Evolutionary conservation across 2,797 vertebrate genomes (phyloP).

Genomic region (Heteromormyrus szaboi): DNA sequence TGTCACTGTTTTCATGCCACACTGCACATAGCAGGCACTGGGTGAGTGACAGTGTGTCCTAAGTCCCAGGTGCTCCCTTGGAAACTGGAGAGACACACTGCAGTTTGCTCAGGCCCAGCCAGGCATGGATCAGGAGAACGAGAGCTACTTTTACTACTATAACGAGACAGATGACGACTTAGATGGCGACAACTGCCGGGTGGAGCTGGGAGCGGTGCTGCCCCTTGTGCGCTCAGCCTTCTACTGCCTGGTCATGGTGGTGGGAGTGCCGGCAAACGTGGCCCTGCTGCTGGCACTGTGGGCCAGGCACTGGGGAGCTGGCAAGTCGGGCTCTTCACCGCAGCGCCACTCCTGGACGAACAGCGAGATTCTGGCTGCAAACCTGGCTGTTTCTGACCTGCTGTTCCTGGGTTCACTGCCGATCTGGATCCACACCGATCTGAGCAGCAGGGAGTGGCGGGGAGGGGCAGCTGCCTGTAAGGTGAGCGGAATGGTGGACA

Average conservation of each 20-base stretch:
- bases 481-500: constrained; percentile 33
- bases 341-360: constrained; percentile 39
- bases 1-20: neutral
- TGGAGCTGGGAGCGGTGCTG: neutral
- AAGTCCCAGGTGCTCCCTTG: neutral
- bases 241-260: neutral
- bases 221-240: neutral
- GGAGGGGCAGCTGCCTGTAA: constrained; percentile 59
- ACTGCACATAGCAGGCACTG: neutral
- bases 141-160: neutral
- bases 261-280: constrained; percentile 11
- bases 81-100: neutral
- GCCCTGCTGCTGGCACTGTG: constrained; percentile 26
- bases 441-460: constrained; percentile 44
- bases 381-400: constrained; percentile 61
- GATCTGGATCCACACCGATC: constrained; percentile 62
- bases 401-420: constrained; percentile 64
- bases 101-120: neutral
- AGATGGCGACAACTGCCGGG: neutral
- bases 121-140: neutral
- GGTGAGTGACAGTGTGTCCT: neutral
- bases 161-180: neutral
- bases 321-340: neutral
- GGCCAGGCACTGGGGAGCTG: neutral
- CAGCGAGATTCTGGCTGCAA: constrained; percentile 62